These are phyloP conservation scores for Apaloderma vittatum DNA, from an alignment of 2,113 vertebrate genomes.

Conservation along the genomic window DNA sequence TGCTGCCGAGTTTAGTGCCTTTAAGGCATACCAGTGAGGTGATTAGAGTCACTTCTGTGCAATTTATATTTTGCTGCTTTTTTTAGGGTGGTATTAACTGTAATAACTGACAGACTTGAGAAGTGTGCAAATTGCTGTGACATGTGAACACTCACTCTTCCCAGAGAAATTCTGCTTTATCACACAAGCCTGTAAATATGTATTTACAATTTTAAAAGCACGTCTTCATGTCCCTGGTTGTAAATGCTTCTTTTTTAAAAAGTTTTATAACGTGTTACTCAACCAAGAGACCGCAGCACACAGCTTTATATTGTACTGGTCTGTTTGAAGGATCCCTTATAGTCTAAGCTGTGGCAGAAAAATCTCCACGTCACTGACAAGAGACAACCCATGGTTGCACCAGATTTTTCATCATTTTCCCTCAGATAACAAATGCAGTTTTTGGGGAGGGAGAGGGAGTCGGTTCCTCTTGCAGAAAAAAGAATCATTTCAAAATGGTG, in stretches of 20 bases:
- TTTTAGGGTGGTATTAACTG: not conserved
- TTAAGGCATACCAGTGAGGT: conserved; percentile 59
- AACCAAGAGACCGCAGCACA: conserved; percentile 5
- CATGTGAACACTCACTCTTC: not conserved
- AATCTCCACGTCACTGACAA: not conserved
- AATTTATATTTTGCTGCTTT: conserved; percentile 38
- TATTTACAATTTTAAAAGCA: conserved; percentile 79
- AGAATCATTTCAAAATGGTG: not conserved
- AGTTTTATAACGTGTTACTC: conserved; percentile 76
- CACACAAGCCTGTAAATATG: conserved; percentile 76
- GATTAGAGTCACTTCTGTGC: conserved; percentile 20
- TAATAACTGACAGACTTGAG: not conserved
- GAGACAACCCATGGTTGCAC: not conserved
- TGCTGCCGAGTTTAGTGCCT: conserved; percentile 73
- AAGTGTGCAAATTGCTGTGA: not conserved
- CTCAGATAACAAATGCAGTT: not conserved
- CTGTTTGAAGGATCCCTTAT: not conserved
- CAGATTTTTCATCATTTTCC: not conserved
- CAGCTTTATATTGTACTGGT: not conserved
- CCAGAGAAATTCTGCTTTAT: conserved; percentile 66
- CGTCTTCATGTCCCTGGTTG: conserved; percentile 74
- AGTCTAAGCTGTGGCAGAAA: not conserved
- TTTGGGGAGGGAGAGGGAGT: not conserved
- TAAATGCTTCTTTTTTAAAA: conserved; percentile 81
- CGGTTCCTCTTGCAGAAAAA: not conserved